A percentile compares a stretch with the other conserved stretches of the same genome.
Conservation (phyloP, 2,888 invertebrate genomes). For the Galeruca laticollis region DNA sequence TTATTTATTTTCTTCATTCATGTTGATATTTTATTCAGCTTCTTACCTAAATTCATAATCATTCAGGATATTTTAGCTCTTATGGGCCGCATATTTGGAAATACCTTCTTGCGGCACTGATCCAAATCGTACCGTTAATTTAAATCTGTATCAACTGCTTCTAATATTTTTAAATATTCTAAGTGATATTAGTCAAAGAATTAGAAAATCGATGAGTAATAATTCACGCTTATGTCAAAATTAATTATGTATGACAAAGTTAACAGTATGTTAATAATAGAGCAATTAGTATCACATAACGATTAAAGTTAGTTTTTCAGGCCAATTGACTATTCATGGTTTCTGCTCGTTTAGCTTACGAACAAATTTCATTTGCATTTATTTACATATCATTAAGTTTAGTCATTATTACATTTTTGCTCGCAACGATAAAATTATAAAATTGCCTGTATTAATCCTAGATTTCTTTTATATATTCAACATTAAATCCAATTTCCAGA, state of each 20-base stretch:
- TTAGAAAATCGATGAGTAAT: slow-evolving; percentile 6
- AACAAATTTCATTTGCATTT: slow-evolving; percentile 32
- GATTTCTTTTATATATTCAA: no score
- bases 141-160: no score
- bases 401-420: not conserved
- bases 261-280: slow-evolving; percentile 12
- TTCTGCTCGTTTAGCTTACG: slow-evolving; percentile 25
- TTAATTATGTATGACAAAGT: slow-evolving; percentile 6
- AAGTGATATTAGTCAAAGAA: not conserved
- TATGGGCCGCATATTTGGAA: no score
- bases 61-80: no score
- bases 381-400: slow-evolving; percentile 30
- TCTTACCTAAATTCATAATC: no score
- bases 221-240: slow-evolving; percentile 1
- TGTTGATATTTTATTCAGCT: no score
- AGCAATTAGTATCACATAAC: slow-evolving; percentile 28
- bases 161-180: not conserved
- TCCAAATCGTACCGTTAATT: no score
- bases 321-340: slow-evolving; percentile 35
- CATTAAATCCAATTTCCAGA: no score
- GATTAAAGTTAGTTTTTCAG: slow-evolving; percentile 26
- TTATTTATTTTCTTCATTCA: no score
- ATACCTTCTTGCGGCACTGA: no score
- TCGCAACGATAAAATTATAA: not conserved
- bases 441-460: no score